Base-by-base conservation (phyloP, 2,888 invertebrate genomes). In the Pemphredon lugubris region DNA sequence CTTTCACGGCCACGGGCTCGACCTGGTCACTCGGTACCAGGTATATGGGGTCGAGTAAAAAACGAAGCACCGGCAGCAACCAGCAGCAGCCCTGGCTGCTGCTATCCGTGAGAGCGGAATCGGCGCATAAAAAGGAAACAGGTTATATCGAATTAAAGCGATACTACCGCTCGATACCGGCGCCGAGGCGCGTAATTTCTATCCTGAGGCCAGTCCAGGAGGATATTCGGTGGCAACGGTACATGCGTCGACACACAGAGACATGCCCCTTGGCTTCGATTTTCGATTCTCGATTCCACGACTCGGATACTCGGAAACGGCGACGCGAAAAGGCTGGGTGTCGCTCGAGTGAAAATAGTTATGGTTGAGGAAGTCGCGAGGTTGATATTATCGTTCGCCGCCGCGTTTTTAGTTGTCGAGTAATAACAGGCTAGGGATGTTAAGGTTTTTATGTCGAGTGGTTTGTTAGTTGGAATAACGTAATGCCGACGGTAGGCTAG, bases 131-230 rank as follows among this genome's bases (percentile, higher is more conserved):
- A 84, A 84, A 86, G 79, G 79, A 84, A 87, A 85, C 88, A 83
- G 87, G 86, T 87, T 87, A n/a, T n/a, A 86, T 88, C 87, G 86
- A 87, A 87, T 87, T 87, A 84, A 87, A 88, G 83, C 85, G 85
- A 84, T 83, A 78, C 79, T 70, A 61, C 21, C 37, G 32, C 64
- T 65, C 58, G 66, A 45, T 58, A 51, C 60, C 53, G 69, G 66
- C 72, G 70, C 47, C 69, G 59, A 80, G 81, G 42, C 81, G 67
- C 77, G 79, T 83, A 85, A 85, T 87, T 86, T 85, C 85, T 85
- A 84, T 83, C 86, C 82, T 71, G 78, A 76, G 83, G 84, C 79
- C 74, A 70, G 73, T 51, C 65, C 59, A 50, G 30, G 44, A 57
- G 39, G 21, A 66, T 67, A 60, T 71, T 77, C 57, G 69, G 67